phyloP scores from a whole-genome alignment of 2,888 invertebrate genomes.

The Nomada lathburiana region DNA sequence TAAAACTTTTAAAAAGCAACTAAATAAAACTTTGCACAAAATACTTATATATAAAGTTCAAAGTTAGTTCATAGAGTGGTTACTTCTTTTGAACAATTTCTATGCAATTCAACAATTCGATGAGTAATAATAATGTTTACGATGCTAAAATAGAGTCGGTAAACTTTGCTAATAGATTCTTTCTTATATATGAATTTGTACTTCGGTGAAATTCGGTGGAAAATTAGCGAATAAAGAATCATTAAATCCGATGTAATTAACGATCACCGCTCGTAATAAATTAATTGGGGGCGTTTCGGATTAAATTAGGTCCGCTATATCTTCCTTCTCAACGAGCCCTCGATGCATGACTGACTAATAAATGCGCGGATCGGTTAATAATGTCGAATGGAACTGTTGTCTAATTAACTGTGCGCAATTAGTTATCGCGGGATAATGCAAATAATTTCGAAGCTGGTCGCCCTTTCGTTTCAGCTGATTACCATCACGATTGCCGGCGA shows the following conservation, averaged over 20 bases:
- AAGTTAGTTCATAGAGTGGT: too few relatives aligned
- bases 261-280: background rate
- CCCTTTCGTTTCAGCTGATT: conserved; percentile 56
- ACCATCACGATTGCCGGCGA: conserved; percentile 55
- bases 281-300: conserved; percentile 16
- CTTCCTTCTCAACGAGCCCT: conserved; percentile 14
- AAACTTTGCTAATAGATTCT: too few relatives aligned
- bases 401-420: conserved; percentile 51
- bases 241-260: background rate
- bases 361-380: background rate
- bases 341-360: background rate
- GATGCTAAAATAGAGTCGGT: too few relatives aligned
- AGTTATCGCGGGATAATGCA: conserved; percentile 34
- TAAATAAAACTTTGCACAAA: too few relatives aligned
- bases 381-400: conserved; percentile 30
- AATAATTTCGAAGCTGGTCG: conserved; percentile 38
- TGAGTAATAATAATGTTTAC: too few relatives aligned
- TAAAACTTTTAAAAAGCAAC: too few relatives aligned
- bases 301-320: conserved; percentile 28
- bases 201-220: too few relatives aligned
- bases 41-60: too few relatives aligned
- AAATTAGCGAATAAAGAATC: background rate
- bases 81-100: too few relatives aligned
- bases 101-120: too few relatives aligned
- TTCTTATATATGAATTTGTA: too few relatives aligned